Evolutionary conservation across 2,888 invertebrate genomes (phyloP), one percentile per base, ranked within the genome.

Genomic region (Laspeyria flexula): DNA sequence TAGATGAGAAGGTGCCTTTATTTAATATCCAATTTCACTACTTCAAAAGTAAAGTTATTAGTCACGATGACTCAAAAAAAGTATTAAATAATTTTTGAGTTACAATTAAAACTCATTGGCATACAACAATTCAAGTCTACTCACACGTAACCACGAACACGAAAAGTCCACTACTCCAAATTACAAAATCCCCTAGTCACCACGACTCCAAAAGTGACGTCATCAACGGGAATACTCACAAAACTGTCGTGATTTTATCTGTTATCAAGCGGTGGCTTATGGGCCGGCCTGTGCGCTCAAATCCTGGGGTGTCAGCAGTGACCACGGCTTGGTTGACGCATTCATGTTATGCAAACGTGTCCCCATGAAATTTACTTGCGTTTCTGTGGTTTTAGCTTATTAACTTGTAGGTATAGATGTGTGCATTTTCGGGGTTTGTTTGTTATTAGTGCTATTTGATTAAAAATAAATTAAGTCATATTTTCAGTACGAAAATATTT

Each of bases 231-330:
- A 58, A 5, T 33, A 9, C 21, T 0, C 1, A 2, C 40, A 48
- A 50, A 61, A 60, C 73, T 75, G 77, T 70, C 73, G 53, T 63
- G 72, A 76, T 78, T 71, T 76, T 77, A 75, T 77, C 77, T 60
- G 61, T 53, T 69, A 70, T 76, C 77, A 73, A 64, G 56, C 49
- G 43, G 41, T 60, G 56, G 76, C 75, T 77, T 73, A 75, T 21
- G 61, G 53, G 56, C 60, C 56, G 57, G 67, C 64, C 57, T 52
- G 40, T 59, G 57, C 39, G 51, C 53, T 61, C 61, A 73, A 75
- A 77, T 73, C 76, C 77, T 55, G 47, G 39, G 49, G 41, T 53
- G 52, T 56, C 53, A 54, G 21, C 46, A 41, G 39, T 48, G 61
- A 49, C 75, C 77, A 77, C 74, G 77, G 38, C 51, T 50, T 43